A percentile compares a stretch with the other conserved stretches of the same genome.
Evolutionary conservation across 2,797 vertebrate species (phyloP).

Genomic region (Peromyscus attwateri): DNA sequence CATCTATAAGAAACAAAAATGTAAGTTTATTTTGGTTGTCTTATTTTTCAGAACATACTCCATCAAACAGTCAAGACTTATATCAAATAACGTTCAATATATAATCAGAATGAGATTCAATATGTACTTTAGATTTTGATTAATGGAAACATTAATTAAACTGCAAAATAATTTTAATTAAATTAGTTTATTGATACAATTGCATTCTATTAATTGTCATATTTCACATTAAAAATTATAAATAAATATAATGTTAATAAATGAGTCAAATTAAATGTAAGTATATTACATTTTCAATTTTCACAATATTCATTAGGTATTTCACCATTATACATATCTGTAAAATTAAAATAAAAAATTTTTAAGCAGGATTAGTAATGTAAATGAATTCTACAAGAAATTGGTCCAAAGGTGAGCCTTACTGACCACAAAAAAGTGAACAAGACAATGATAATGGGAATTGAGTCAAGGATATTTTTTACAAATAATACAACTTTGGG

Average conservation of each 20-base stretch:
- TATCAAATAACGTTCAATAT: background rate
- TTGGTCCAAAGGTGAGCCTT: background rate
- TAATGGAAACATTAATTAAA: background rate
- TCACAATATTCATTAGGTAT: background rate
- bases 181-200: background rate
- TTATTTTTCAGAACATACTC: background rate
- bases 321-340: background rate
- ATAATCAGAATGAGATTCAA: background rate
- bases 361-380: background rate
- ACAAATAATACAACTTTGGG: background rate
- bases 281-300: background rate
- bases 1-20: background rate
- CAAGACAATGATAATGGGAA: background rate
- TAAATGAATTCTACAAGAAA: background rate
- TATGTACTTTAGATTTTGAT: background rate
- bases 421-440: background rate
- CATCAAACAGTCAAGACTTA: background rate
- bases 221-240: background rate
- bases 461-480: background rate
- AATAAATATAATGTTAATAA: background rate
- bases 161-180: background rate
- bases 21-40: background rate
- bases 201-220: background rate
- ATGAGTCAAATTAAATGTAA: slow-evolving; percentile 26
- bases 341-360: background rate